Conservation (phyloP, 2,113 vertebrate genomes). For the Sapayoa aenigma region DNA sequence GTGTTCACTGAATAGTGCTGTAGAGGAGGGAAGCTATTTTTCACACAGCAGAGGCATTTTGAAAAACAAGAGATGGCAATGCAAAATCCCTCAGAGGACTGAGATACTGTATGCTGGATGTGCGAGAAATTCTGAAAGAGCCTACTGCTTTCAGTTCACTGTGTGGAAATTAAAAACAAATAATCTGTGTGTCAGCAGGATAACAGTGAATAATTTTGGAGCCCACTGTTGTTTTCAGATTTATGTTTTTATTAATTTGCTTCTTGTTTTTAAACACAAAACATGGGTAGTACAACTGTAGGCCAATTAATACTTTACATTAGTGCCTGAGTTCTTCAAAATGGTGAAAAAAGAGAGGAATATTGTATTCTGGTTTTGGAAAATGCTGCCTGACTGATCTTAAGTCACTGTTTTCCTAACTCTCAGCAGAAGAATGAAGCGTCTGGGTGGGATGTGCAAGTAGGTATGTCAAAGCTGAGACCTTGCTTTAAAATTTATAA, state of each 20-base stretch:
- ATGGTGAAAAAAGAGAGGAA: background rate
- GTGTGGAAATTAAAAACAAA: conserved; percentile 36
- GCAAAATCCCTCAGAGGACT: background rate
- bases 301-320: background rate
- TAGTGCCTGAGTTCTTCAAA: background rate
- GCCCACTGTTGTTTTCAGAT: conserved; percentile 17
- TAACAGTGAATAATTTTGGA: conserved; percentile 10
- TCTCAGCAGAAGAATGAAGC: background rate
- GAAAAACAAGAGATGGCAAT: conserved; percentile 19
- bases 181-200: conserved; percentile 18
- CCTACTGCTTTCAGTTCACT: background rate
- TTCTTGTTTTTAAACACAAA: conserved; percentile 20
- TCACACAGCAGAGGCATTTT: conserved; percentile 40
- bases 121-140: background rate
- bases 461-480: background rate
- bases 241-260: conserved; percentile 29
- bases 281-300: background rate
- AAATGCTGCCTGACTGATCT: background rate
- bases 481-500: background rate
- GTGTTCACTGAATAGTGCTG: background rate
- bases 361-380: background rate
- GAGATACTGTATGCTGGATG: background rate
- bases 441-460: background rate
- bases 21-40: conserved; percentile 41
- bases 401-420: background rate